A percentile compares a stretch with the other conserved stretches of the same genome.
phyloP scores from a whole-genome alignment of 2,888 invertebrate species.

The Micoletzkya japonica region DNA sequence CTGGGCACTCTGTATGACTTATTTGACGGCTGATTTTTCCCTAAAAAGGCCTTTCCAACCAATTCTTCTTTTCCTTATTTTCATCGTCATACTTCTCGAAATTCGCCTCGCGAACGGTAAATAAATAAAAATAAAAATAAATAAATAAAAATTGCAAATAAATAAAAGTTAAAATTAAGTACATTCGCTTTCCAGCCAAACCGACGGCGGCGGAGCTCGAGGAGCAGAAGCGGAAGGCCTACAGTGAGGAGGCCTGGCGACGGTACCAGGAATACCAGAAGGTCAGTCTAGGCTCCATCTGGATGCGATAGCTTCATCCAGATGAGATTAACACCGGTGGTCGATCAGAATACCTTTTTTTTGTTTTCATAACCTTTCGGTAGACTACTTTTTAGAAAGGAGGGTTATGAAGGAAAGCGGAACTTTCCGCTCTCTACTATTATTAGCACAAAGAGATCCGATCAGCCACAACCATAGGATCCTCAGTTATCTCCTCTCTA shows the following conservation, averaged over 20 bases:
- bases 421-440: constrained; percentile 3
- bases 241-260: constrained; percentile 61
- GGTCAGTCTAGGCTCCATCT: constrained; percentile 28
- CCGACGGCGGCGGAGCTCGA: constrained; percentile 54
- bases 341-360: too few species aligned
- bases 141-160: not conserved
- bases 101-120: not conserved
- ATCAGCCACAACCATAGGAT: not conserved
- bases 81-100: not conserved
- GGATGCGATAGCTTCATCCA: too few species aligned
- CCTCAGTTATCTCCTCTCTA: constrained; percentile 1
- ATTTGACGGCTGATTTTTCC: too few species aligned
- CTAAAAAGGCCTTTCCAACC: too few species aligned
- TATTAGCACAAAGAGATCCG: not conserved
- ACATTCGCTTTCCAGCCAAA: constrained; percentile 34
- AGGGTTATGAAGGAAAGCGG: not conserved
- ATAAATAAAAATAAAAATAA: not conserved
- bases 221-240: constrained; percentile 55
- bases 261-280: constrained; percentile 62
- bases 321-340: too few species aligned
- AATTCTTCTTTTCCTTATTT: not conserved
- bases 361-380: too few species aligned
- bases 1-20: not conserved
- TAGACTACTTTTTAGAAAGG: not conserved
- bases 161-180: not conserved